Percentiles rank a stretch among this genome's conserved stretches.
Conservation (phyloP, 2,797 vertebrate genomes). For the Rhinogobio ventralis region DNA sequence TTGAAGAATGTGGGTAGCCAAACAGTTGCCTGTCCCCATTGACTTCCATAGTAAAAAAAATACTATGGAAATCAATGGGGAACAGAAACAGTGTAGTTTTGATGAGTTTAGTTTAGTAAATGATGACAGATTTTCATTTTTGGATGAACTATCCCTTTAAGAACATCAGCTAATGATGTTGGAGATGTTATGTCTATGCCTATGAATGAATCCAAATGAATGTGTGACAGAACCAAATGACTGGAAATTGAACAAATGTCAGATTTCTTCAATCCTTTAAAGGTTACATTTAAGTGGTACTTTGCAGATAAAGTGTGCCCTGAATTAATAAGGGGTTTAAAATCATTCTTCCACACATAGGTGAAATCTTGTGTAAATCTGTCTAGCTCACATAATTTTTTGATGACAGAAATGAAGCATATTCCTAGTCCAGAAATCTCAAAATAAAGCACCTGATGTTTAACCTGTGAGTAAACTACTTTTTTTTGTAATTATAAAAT, state of each 20-base stretch:
- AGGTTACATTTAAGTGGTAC: background rate
- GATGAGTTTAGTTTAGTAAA: background rate
- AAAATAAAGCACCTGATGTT: no score
- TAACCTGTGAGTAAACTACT: background rate
- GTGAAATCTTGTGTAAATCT: background rate
- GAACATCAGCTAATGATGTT: slow-evolving; percentile 14
- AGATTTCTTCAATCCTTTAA: background rate
- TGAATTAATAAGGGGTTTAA: background rate
- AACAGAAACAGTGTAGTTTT: no score
- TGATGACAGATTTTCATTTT: background rate
- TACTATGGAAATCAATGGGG: background rate
- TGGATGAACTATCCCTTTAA: background rate
- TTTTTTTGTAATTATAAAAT: background rate
- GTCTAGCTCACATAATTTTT: background rate
- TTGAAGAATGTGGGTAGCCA: background rate
- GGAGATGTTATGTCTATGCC: slow-evolving; percentile 7
- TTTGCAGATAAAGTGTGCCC: background rate
- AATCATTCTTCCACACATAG: background rate
- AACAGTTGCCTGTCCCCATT: background rate
- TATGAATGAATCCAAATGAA: slow-evolving; percentile 29
- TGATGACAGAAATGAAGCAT: background rate
- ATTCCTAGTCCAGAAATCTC: background rate
- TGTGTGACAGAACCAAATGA: background rate
- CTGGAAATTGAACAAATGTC: background rate
- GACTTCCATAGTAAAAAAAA: background rate